phyloP scores from a whole-genome alignment of 2,888 invertebrate species.

The Exocentrus adspersus region DNA sequence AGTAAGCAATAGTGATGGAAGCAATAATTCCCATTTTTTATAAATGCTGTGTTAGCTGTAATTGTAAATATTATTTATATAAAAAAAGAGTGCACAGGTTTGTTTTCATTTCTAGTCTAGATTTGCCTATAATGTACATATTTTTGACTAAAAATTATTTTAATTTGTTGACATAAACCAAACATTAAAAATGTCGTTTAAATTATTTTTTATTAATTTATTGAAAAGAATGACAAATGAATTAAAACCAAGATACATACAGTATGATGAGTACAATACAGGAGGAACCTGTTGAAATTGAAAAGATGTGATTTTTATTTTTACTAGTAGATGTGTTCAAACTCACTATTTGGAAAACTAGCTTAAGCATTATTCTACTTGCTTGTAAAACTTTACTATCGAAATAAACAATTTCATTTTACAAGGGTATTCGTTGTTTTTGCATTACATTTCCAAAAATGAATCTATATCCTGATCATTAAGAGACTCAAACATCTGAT shows the following conservation, averaged over 20 bases:
- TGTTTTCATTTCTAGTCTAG: constrained; percentile 31
- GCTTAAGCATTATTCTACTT: constrained; percentile 23
- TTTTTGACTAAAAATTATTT: constrained; percentile 8
- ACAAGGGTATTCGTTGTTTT: constrained; percentile 4
- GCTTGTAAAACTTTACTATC: constrained; percentile 21
- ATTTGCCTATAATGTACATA: constrained; percentile 25
- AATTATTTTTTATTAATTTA: constrained; percentile 8
- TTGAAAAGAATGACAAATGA: neutral
- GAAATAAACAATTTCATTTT: constrained; percentile 22
- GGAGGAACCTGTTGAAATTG: too few species aligned
- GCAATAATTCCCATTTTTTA: constrained; percentile 34
- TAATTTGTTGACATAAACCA: constrained; percentile 9
- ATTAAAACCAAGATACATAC: too few species aligned
- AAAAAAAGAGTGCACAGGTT: constrained; percentile 11
- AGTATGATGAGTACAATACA: too few species aligned
- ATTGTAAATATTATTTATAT: constrained; percentile 34
- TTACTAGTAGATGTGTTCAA: constrained; percentile 12
- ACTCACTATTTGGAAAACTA: constrained; percentile 11
- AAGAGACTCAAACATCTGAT: neutral
- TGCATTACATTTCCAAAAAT: neutral
- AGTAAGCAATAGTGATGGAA: constrained; percentile 30
- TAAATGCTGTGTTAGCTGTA: constrained; percentile 31
- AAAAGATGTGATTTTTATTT: constrained; percentile 17
- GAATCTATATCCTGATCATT: constrained; percentile 2
- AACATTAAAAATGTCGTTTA: constrained; percentile 4